A percentile compares a stretch with the other conserved stretches of the same genome.
Evolutionary conservation across 1,140 invertebrate species (phyloP).

Genomic region (Drosophila parvula): DNA sequence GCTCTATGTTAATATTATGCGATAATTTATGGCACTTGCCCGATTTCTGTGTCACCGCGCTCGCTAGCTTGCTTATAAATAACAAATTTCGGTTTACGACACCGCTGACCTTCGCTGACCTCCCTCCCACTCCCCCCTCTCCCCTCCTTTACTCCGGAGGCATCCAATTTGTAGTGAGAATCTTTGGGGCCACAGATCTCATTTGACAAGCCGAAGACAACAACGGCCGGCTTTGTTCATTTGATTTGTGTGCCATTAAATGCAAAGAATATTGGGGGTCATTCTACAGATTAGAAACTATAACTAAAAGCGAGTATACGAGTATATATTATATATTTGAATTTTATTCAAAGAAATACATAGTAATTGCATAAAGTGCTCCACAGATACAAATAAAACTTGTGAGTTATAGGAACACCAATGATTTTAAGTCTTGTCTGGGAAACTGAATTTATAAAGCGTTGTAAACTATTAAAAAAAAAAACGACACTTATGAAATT

Average conservation of each 20-base stretch:
- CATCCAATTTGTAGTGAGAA: slow-evolving; percentile 39
- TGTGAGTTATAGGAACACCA: background rate
- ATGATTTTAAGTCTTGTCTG: background rate
- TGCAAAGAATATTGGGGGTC: slow-evolving; percentile 22
- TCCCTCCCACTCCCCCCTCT: background rate
- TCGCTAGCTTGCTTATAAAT: slow-evolving; percentile 56
- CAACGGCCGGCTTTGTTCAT: slow-evolving; percentile 27
- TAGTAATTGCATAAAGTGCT: background rate
- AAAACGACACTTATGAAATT: slow-evolving; percentile 8
- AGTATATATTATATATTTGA: slow-evolving; percentile 1
- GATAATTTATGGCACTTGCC: slow-evolving; percentile 71
- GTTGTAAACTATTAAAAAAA: slow-evolving; percentile 4
- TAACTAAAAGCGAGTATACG: background rate
- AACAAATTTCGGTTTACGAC: slow-evolving; percentile 76
- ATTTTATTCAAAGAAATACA: background rate
- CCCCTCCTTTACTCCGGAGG: background rate
- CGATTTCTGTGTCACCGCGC: slow-evolving; percentile 69
- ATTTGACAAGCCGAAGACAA: slow-evolving; percentile 39
- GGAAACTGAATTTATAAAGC: background rate
- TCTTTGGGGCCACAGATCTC: slow-evolving; percentile 53
- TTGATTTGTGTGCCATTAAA: slow-evolving; percentile 61
- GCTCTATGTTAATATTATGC: slow-evolving; percentile 62
- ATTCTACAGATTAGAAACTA: slow-evolving; percentile 30
- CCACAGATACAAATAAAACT: background rate
- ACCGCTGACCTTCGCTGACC: slow-evolving; percentile 67